phyloP scores from a whole-genome alignment of 2,113 vertebrate genomes.

The Grus americana region DNA sequence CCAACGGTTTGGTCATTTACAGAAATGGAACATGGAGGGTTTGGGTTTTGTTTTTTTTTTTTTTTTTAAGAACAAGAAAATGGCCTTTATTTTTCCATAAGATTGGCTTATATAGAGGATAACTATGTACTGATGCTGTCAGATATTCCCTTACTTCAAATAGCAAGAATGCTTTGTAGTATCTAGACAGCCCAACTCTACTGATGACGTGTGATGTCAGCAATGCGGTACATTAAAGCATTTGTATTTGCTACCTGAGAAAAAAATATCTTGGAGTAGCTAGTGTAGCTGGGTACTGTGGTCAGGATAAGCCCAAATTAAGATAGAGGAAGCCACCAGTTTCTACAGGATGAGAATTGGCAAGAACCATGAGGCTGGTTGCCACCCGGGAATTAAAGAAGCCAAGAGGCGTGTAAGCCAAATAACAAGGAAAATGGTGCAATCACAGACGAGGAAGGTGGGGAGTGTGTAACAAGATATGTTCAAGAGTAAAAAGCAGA shows the following conservation, averaged over 20 bases:
- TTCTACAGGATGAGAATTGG: background rate
- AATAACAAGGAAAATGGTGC: background rate
- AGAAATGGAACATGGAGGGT: background rate
- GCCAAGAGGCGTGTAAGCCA: background rate
- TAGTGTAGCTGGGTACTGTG: background rate
- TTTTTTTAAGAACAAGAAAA: background rate
- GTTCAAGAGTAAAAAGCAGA: background rate
- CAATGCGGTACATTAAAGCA: background rate
- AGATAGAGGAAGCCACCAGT: background rate
- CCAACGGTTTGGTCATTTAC: background rate
- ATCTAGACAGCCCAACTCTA: background rate
- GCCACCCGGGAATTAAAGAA: background rate
- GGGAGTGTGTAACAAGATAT: background rate
- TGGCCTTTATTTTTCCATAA: background rate
- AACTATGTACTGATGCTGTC: background rate
- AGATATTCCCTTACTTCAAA: background rate
- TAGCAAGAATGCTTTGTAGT: background rate
- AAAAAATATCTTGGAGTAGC: background rate
- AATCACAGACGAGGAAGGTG: background rate
- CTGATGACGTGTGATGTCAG: background rate
- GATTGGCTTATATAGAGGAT: background rate
- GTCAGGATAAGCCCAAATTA: background rate
- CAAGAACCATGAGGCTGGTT: background rate
- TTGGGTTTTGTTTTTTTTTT: no score
- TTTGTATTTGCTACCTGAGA: background rate